phyloP scores from a whole-genome alignment of 92 coral and sea anemone species.

The Porites evermanni region DNA sequence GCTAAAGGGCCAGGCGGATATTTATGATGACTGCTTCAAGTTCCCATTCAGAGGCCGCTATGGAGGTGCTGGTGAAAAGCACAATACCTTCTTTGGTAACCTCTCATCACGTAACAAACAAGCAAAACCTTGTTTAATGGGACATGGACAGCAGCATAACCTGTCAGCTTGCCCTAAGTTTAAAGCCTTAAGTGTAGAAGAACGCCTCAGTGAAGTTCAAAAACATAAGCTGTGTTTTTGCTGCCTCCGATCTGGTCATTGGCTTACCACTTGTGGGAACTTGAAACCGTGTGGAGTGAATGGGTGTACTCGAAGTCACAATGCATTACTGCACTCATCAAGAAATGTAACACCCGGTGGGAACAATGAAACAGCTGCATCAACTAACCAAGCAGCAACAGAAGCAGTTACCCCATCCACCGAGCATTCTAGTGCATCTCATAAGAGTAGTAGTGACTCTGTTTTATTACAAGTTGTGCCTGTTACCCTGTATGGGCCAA shows the following conservation, averaged over 20 bases:
- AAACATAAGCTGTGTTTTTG: slow-evolving; percentile 43
- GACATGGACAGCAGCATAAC: slow-evolving; percentile 42
- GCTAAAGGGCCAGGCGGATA: slow-evolving; percentile 49
- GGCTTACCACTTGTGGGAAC: slow-evolving; percentile 34
- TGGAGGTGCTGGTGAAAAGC: slow-evolving; percentile 1
- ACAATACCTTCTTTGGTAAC: slow-evolving; percentile 15
- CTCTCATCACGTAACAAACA: background rate
- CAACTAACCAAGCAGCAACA: background rate
- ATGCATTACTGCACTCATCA: slow-evolving; percentile 43
- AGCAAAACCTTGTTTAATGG: slow-evolving; percentile 27
- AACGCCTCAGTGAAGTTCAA: slow-evolving; percentile 44
- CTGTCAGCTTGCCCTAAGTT: slow-evolving; percentile 39
- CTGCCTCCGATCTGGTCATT: slow-evolving; percentile 48
- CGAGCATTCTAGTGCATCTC: slow-evolving; percentile 28
- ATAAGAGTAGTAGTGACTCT: slow-evolving; percentile 21
- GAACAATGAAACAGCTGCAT: background rate
- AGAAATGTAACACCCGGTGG: slow-evolving; percentile 2
- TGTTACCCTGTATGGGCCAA: slow-evolving; percentile 57
- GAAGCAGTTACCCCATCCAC: slow-evolving; percentile 2
- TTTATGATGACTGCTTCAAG: slow-evolving; percentile 51
- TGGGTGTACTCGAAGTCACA: slow-evolving; percentile 52
- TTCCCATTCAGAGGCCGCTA: background rate
- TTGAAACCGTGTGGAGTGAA: slow-evolving; percentile 45
- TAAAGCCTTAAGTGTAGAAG: slow-evolving; percentile 35
- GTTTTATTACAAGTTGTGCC: slow-evolving; percentile 56